Base-by-base conservation (phyloP, 2,113 vertebrate genomes). In the Orthonyx spaldingii region DNA sequence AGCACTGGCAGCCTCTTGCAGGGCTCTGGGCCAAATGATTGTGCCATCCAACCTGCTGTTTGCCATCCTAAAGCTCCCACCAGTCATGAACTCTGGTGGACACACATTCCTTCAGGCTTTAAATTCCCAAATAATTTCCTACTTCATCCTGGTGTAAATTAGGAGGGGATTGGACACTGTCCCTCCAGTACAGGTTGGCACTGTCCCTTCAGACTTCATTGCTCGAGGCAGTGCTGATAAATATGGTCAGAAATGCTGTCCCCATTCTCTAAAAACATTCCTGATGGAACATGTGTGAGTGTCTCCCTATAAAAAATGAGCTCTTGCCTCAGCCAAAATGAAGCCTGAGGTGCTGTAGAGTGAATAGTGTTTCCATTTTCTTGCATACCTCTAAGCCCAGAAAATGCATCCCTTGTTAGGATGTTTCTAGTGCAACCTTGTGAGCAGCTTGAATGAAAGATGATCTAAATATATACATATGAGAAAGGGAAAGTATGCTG, bases 271-370 rank as follows among this genome's bases (percentile, higher is more conserved):
- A 47, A 56, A 72, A 80, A 8, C 37, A 39, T 50, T 39, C 39
- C 41, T 2, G 7, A 13, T 1, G 26, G 50, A 90, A 35, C 28
- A 64, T 0, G 0, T 8, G 20, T 11, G 35, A 33, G 22, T 26
- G 16, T 63, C 18, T 23, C 66, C n/a, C 50, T 30, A 9, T 23
- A 19, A 52, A 56, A 84, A 57, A 26, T 14, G 39, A 90, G 46
- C 55, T 90, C 74, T 44, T 46, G 24, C 28, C 46, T 88, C 75
- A 65, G 56, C 20, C 30, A n/a, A 49, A 60, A 16, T 41, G 71
- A 80, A 86, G 55, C n/a, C 28, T 6, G 55, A 55, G 39, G 13
- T 68, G 26, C 63, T 76, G 66, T 2, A 4, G 47, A 61, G 11
- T 7, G 32, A 74, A 20, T 3, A 19, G 21, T 16, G 8, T 56